Evolutionary conservation across 1,140 invertebrate species (phyloP), one percentile per base, ranked within the genome.

Genomic region (Chrysoperla carnea): DNA sequence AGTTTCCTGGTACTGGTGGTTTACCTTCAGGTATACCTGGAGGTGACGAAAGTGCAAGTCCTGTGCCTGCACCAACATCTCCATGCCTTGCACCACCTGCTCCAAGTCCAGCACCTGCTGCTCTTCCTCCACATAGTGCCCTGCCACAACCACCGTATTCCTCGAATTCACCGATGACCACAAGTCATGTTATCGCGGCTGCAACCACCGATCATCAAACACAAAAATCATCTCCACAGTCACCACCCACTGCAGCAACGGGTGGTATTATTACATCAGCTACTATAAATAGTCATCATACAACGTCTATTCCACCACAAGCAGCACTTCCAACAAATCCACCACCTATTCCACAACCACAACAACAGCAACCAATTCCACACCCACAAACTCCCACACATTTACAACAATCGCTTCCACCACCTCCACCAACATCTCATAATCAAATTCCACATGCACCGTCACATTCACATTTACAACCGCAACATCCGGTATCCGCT

Each of bases 121-220:
- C 62, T 48, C 62, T 61, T 48, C 59, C 62, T 51, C 62, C 61
- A 41, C 64, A 60, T 55, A 63, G 61, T 52, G 62, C 64, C 42
- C 66, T 62, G 41, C 63, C 64, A 14, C 55, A 64, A 53, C 62
- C 62, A 49, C 63, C 63, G 45, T 62, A 64, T 58, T 63, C 64
- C 63, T 64, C 63, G 50, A 61, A 64, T 55, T 59, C 62, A 61
- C 56, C 63, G 51, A 61, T 66, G 48, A 23, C 17, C 17, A 23
- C 17, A 23, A 61, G 58, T 61, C 31, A 33, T 12, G 37, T 35
- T n/a, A 31, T 27, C 23, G 39, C 54, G 40, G 45, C 51, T 27
- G 48, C 50, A 1, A 52, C 17, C 5, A 23, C 17, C 17, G 17
- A 23, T 23, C 17, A 23, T 5, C 17, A 2, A 23, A 23, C 17